These are phyloP conservation scores for Vulpes lagopus DNA, from an alignment of 2,113 vertebrate species.

Conservation along the genomic window DNA sequence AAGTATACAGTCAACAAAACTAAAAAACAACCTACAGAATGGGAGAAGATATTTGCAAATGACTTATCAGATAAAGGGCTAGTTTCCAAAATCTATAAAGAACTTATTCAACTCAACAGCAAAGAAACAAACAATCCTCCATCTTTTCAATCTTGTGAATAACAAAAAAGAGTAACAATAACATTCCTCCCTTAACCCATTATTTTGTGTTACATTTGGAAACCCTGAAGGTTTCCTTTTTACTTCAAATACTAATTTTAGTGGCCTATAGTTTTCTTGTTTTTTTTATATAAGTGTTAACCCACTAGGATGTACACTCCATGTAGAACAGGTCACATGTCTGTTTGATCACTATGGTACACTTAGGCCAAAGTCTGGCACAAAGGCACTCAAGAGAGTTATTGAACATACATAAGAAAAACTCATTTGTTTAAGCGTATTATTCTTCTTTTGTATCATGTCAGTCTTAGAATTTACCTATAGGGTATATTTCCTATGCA, in stretches of 20 bases:
- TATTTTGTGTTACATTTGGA: background rate
- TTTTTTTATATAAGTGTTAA: background rate
- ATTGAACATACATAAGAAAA: background rate
- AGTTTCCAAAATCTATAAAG: too few species aligned
- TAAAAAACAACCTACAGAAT: too few species aligned
- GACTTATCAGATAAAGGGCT: too few species aligned
- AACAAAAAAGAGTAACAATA: background rate
- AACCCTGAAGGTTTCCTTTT: background rate
- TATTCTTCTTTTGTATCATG: background rate
- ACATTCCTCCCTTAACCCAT: background rate
- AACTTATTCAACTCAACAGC: too few species aligned
- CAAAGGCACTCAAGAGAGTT: background rate
- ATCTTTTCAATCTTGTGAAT: background rate
- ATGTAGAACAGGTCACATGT: background rate
- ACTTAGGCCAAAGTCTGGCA: background rate
- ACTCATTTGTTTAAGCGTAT: background rate
- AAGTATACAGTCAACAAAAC: too few species aligned
- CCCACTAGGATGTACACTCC: background rate
- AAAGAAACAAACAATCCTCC: too few species aligned
- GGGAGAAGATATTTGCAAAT: too few species aligned
- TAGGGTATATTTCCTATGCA: background rate
- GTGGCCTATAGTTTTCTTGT: background rate
- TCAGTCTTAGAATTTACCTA: background rate
- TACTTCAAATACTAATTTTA: background rate
- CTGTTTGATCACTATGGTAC: background rate